Evolutionary conservation across 2,797 vertebrate species (phyloP), one percentile per base, ranked within the genome.

Genomic region (Sandelia bainsii): DNA sequence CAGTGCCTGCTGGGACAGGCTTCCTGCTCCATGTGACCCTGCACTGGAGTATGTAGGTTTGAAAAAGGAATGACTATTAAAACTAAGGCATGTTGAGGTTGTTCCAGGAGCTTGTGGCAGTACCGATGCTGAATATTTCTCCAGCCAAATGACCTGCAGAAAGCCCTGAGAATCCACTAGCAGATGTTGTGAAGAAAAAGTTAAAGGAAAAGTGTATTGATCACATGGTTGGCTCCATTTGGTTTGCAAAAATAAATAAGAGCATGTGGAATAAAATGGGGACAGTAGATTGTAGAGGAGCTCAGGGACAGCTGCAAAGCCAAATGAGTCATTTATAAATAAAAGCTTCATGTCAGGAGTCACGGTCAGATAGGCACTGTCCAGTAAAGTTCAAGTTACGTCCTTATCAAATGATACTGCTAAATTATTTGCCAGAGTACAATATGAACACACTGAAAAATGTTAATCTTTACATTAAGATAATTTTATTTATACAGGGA

Each of bases 161-260:
- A 85, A 72, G 50, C 42, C n/a, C 17, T 4, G n/a, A 75, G 50
- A 81, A 71, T 86, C 72, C 63, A 40, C 52, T 56, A 71, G 75
- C 80, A 79, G 84, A 87, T 85, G 81, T 61, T 76, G 51, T 52
- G 62, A 63, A 81, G 75, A 76, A 69, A 85, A 86, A 77, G 79
- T 76, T 69, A 71, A 57, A 77, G 51, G 62, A 77, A 46, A 37
- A 51, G 61, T 14, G 61, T 66, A 79, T 65, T 73, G 80, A 85
- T 87, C 77, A 79, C 72, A 82, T 64, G 75, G 78, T 59, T 44
- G 53, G 49, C 62, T 70, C 45, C 20, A 40, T 86, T 80, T 82
- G 77, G 52, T 81, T 81, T 81, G 73, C 69, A 81, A 80, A 87
- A 68, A 65, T 14, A 80, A 73, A 77, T 61, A 64, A 57, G 60